Evolutionary conservation across 2,888 invertebrate species (phyloP).

Genomic region (Malachius bipustulatus): DNA sequence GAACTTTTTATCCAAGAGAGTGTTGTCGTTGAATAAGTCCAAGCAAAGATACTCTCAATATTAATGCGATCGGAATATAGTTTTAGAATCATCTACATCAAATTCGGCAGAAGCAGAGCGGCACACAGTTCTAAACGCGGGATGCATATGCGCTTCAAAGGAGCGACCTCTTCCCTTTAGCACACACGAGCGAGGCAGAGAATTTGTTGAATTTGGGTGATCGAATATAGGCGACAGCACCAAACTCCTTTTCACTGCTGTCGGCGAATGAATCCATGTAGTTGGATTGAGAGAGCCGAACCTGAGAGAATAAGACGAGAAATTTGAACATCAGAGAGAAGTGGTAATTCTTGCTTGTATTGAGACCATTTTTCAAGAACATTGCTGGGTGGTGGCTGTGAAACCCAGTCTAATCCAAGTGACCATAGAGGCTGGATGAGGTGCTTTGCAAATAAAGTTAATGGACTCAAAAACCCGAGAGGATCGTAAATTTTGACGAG

Average conservation of each 20-base stretch:
- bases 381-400: conserved; percentile 8
- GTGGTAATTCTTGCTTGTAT: conserved; percentile 7
- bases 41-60: no score
- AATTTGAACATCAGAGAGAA: conserved; percentile 7
- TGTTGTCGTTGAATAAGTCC: background rate
- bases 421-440: conserved; percentile 19
- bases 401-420: conserved; percentile 15
- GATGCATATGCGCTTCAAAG: conserved; percentile 14
- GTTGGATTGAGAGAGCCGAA: background rate
- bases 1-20: conserved; percentile 7
- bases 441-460: no score
- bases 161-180: conserved; percentile 14
- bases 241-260: conserved; percentile 12
- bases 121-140: conserved; percentile 16
- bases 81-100: no score
- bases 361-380: conserved; percentile 10
- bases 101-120: conserved; percentile 12
- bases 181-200: conserved; percentile 9
- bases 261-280: conserved; percentile 16
- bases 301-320: conserved; percentile 6
- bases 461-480: no score
- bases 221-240: conserved; percentile 14
- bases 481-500: conserved; percentile 16
- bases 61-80: no score
- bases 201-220: no score